These are phyloP conservation scores for Odontocolon sp. DNA, from an alignment of 2,888 invertebrate species.

Conservation along the genomic window DNA sequence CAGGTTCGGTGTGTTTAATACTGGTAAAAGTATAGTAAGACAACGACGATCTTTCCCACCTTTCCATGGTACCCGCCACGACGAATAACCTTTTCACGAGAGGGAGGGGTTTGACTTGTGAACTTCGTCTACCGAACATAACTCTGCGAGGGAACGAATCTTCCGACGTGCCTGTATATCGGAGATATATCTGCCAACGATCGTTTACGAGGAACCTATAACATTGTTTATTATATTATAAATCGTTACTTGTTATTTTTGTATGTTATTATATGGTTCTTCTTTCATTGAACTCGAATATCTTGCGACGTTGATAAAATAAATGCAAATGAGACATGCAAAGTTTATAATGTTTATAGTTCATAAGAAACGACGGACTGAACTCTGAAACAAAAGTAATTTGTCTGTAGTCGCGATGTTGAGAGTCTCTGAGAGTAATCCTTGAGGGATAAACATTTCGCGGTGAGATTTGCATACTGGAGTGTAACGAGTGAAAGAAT, in stretches of 20 bases:
- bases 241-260: too few species aligned
- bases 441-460: background rate
- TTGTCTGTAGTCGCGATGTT: background rate
- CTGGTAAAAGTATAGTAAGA: background rate
- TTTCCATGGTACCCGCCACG: conserved; percentile 32
- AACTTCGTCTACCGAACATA: conserved; percentile 47
- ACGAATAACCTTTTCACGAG: conserved; percentile 53
- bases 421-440: background rate
- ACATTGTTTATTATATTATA: background rate
- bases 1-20: conserved; percentile 33
- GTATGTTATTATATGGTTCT: too few species aligned
- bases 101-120: conserved; percentile 57
- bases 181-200: too few species aligned
- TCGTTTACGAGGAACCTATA: conserved; percentile 5
- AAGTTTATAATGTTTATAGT: conserved; percentile 12
- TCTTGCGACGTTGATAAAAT: too few species aligned
- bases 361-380: background rate
- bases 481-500: background rate
- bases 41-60: conserved; percentile 48
- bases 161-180: conserved; percentile 11
- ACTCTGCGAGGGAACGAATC: conserved; percentile 31
- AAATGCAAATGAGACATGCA: too few species aligned
- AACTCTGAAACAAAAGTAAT: background rate
- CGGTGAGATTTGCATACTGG: background rate
- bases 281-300: too few species aligned